Base-by-base conservation (phyloP, 2,113 vertebrate genomes). In the Gracilinanus agilis region DNA sequence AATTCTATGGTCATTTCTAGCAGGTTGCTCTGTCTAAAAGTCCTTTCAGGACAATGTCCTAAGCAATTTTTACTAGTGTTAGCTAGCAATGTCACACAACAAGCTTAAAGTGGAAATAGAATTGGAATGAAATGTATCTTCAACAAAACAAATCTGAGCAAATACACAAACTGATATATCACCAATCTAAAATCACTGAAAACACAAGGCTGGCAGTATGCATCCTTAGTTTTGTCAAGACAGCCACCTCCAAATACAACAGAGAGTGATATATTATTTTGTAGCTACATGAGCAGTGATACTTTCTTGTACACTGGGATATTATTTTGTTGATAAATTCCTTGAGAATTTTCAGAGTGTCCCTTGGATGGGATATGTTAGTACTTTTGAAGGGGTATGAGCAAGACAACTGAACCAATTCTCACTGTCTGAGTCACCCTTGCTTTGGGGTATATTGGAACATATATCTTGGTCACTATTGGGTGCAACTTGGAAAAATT, bases 331-430 rank as follows among this genome's bases (percentile, higher is more conserved):
- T 56, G 56, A 40, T 67, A 49, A 89, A 61, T 91, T 94, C 44
- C 93, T 75, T 53, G 12, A 25, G 3, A 90, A 93, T 0, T 94
- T 12, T 94, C 44, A 89, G 0, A 49, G 34, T 12, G 92, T 1
- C 19, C 21, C 34, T 3, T 83, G 3, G 9, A 19, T 89, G 44
- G 61, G 55, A 90, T 23, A 44, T 40, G 58, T 24, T 40, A 25
- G 94, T 90, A 24, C 44, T 95, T 93, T 94, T 67, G 88, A 93
- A 55, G 89, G n/a, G 90, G 55, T 75, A 91, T 49, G 8, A 83
- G 9, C n/a, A 3, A 93, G 49, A 12, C 91, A 44, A 90, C 44
- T 92, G 54, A 94, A 90, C 58, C 12, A 67, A 92, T 9, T 44
- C 92, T 92, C 10, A 44, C 53, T 44, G 13, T 88, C 92, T 53